These are phyloP conservation scores for Nothobranchius furzeri DNA, from an alignment of 2,113 vertebrate species.

Conservation along the genomic window DNA sequence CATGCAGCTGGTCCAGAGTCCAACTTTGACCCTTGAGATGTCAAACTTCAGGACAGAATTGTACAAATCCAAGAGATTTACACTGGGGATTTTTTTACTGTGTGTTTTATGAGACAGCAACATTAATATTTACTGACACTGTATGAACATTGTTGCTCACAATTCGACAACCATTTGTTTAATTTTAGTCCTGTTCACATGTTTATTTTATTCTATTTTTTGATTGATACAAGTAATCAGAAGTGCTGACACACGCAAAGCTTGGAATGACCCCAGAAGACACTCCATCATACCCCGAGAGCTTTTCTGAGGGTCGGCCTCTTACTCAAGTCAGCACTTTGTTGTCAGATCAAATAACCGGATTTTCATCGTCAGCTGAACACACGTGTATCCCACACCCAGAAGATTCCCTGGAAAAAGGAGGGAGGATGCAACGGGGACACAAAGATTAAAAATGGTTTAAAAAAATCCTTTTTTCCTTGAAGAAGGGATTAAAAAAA, in stretches of 20 bases:
- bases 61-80: too few species aligned
- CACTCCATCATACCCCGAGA: background rate
- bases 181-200: too few species aligned
- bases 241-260: background rate
- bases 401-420: slow-evolving; percentile 17
- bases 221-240: slow-evolving; percentile 19
- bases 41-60: too few species aligned
- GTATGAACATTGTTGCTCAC: background rate
- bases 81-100: too few species aligned
- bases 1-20: too few species aligned
- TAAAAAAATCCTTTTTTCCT: slow-evolving; percentile 1
- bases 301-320: slow-evolving; percentile 17
- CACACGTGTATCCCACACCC: slow-evolving; percentile 26
- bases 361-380: slow-evolving; percentile 64
- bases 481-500: slow-evolving; percentile 19
- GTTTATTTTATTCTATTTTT: background rate
- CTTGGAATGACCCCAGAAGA: slow-evolving; percentile 18
- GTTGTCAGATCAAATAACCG: slow-evolving; percentile 62
- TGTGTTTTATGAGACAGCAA: too few species aligned
- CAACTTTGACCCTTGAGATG: too few species aligned
- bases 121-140: too few species aligned
- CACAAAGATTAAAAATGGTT: background rate
- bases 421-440: background rate
- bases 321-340: slow-evolving; percentile 61
- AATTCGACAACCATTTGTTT: background rate